These are phyloP conservation scores for Saguinus midas DNA, from an alignment of 2,113 vertebrate species.

Conservation along the genomic window DNA sequence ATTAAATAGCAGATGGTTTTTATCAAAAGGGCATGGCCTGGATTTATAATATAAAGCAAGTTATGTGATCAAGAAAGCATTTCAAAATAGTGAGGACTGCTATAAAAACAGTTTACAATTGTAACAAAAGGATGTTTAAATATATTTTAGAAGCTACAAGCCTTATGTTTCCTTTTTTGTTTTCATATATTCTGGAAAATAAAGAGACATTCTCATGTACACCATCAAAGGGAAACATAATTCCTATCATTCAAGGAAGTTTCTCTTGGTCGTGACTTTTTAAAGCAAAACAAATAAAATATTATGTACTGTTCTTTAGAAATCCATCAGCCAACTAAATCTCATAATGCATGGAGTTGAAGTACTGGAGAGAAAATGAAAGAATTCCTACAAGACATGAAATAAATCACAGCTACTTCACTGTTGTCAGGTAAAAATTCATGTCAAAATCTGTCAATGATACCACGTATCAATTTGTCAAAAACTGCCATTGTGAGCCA, in stretches of 20 bases:
- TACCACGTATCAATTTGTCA: slow-evolving; percentile 80
- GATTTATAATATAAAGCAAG: slow-evolving; percentile 83
- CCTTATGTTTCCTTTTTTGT: slow-evolving; percentile 55
- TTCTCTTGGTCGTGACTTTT: slow-evolving; percentile 77
- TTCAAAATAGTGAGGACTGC: slow-evolving; percentile 81
- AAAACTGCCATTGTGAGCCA: slow-evolving; percentile 80
- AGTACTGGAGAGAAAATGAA: slow-evolving; percentile 81
- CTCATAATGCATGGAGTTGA: slow-evolving; percentile 80
- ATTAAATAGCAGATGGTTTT: slow-evolving; percentile 82
- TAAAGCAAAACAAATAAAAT: slow-evolving; percentile 74
- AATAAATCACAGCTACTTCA: slow-evolving; percentile 82
- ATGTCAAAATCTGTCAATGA: slow-evolving; percentile 80
- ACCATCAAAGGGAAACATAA: slow-evolving; percentile 76
- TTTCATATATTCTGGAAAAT: slow-evolving; percentile 76
- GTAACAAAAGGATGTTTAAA: slow-evolving; percentile 81
- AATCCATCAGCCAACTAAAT: slow-evolving; percentile 79
- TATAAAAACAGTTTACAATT: slow-evolving; percentile 75
- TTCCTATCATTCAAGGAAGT: slow-evolving; percentile 80
- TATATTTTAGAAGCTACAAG: slow-evolving; percentile 76
- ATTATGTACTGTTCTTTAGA: slow-evolving; percentile 74
- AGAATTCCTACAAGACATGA: slow-evolving; percentile 77
- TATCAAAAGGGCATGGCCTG: slow-evolving; percentile 81
- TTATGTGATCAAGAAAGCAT: slow-evolving; percentile 82
- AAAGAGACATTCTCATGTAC: slow-evolving; percentile 79
- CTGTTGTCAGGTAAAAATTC: slow-evolving; percentile 81